Percentiles rank a stretch among this genome's conserved stretches.
Conservation (phyloP, 2,113 vertebrate genomes). For the Onychostoma macrolepis region DNA sequence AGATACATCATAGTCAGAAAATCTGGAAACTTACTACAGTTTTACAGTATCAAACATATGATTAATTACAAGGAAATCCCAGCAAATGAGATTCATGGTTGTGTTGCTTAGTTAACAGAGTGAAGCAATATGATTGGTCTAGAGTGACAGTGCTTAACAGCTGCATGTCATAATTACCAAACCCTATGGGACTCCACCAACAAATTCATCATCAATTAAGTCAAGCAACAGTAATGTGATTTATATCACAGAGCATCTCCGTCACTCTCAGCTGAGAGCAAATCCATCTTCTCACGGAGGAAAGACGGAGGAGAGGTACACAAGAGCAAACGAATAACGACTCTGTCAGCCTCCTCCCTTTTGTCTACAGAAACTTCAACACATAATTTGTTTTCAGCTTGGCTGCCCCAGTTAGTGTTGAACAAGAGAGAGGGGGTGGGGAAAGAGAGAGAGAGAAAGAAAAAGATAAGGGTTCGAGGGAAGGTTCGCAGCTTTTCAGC, state of each 20-base stretch:
- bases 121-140: conserved; percentile 22
- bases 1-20: conserved; percentile 7
- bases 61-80: conserved; percentile 12
- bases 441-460: conserved; percentile 53
- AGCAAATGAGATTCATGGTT: conserved; percentile 6
- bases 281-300: conserved; percentile 43
- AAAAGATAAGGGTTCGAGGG: conserved; percentile 49
- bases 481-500: conserved; percentile 65
- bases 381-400: conserved; percentile 67
- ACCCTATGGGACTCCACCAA: conserved; percentile 59
- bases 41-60: conserved; percentile 7
- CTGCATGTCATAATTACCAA: conserved; percentile 65
- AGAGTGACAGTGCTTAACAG: conserved; percentile 61
- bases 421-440: conserved; percentile 39
- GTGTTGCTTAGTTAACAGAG: conserved; percentile 24
- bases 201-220: conserved; percentile 61
- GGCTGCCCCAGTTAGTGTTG: conserved; percentile 67
- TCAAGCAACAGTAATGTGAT: conserved; percentile 58
- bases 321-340: conserved; percentile 48
- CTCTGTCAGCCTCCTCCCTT: conserved; percentile 47
- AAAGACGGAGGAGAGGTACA: conserved; percentile 38
- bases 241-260: conserved; percentile 47
- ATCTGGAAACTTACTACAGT: background rate
- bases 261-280: conserved; percentile 24
- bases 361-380: conserved; percentile 61